These are phyloP conservation scores for Trogon melanurus DNA, from an alignment of 2,113 vertebrate genomes.

Conservation along the genomic window DNA sequence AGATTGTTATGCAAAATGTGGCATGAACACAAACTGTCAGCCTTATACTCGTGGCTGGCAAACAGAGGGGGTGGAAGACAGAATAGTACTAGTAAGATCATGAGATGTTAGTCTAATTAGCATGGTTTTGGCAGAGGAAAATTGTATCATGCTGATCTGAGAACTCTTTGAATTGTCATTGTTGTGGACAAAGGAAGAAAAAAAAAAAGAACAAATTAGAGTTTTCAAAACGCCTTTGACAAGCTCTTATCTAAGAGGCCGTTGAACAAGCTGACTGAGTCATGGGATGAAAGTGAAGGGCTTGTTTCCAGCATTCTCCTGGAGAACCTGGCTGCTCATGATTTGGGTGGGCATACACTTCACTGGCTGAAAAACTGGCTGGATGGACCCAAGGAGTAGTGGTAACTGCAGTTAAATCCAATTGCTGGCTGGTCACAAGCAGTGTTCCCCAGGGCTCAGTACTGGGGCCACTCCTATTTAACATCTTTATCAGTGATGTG, in stretches of 20 bases:
- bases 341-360: no score
- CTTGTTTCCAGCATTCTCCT: neutral
- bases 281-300: neutral
- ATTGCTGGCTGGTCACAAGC: no score
- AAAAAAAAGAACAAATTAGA: neutral
- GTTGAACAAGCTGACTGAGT: neutral
- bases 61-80: neutral
- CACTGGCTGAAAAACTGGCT: no score
- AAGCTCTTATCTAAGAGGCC: neutral
- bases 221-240: neutral
- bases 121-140: neutral
- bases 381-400: no score
- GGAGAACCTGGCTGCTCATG: no score
- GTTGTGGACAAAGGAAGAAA: neutral
- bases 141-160: neutral
- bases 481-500: no score
- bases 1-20: neutral
- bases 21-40: constrained; percentile 2
- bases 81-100: neutral
- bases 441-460: no score
- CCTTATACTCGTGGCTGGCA: neutral
- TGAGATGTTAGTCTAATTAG: constrained; percentile 43
- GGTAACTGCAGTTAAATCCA: no score
- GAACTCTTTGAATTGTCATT: constrained; percentile 35
- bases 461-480: no score